phyloP scores from a whole-genome alignment of 2,888 invertebrate genomes.

The Hypsopygia costalis region DNA sequence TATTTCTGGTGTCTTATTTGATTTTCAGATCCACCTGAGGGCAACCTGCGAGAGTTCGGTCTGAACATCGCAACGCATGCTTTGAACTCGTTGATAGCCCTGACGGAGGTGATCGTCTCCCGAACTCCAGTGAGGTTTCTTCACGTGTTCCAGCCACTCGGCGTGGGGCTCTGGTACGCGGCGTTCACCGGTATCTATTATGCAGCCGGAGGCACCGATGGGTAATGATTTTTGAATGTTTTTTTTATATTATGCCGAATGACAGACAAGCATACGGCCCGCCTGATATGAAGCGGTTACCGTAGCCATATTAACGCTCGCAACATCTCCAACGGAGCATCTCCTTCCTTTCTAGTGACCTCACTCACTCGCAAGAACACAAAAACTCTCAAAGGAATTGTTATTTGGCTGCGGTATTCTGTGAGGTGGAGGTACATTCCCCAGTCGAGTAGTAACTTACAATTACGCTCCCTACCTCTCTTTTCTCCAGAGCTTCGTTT shows the following conservation, averaged over 20 bases:
- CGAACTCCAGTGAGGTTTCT: constrained; percentile 80
- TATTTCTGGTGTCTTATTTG: no score
- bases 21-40: not conserved
- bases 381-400: no score
- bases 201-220: constrained; percentile 87
- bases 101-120: constrained; percentile 84
- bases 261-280: not conserved
- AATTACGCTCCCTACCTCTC: no score
- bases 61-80: constrained; percentile 70
- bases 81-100: constrained; percentile 85
- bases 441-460: no score
- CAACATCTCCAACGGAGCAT: no score
- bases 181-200: constrained; percentile 87
- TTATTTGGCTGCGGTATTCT: no score
- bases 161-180: constrained; percentile 84
- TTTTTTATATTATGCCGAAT: not conserved
- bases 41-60: constrained; percentile 20
- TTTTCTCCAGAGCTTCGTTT: no score
- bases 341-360: no score
- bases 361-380: no score
- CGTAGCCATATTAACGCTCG: no score
- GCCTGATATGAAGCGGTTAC: not conserved
- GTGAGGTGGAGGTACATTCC: no score
- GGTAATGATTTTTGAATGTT: constrained; percentile 58
- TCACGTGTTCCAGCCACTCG: constrained; percentile 83